These are phyloP conservation scores for Phaedon cochleariae DNA, from an alignment of 2,888 invertebrate genomes.

Conservation along the genomic window DNA sequence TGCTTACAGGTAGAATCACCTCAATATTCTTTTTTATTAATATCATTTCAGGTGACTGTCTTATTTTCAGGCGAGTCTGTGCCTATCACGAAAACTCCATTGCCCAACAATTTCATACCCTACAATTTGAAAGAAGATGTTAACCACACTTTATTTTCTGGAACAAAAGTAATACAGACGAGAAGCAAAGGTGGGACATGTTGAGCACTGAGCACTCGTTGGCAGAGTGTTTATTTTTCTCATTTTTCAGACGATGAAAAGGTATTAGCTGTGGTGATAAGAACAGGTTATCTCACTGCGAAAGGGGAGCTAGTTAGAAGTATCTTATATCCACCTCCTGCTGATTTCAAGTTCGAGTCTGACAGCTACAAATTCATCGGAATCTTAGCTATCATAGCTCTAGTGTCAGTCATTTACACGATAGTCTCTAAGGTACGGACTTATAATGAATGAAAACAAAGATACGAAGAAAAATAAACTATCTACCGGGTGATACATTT, in stretches of 20 bases:
- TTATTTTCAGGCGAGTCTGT: constrained; percentile 53
- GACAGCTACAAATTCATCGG: constrained; percentile 92
- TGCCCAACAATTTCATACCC: constrained; percentile 71
- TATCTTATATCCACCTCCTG: constrained; percentile 93
- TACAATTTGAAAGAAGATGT: constrained; percentile 87
- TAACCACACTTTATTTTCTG: constrained; percentile 87
- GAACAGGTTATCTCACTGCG: constrained; percentile 89
- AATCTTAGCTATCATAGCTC: constrained; percentile 80
- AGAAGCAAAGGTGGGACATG: constrained; percentile 65
- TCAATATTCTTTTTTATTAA: too few species aligned
- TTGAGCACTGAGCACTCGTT: too few species aligned
- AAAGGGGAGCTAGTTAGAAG: constrained; percentile 89
- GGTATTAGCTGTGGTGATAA: constrained; percentile 74
- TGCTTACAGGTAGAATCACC: constrained; percentile 92
- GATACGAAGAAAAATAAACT: too few species aligned
- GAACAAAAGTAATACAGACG: constrained; percentile 90
- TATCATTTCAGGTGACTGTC: too few species aligned
- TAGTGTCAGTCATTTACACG: constrained; percentile 86
- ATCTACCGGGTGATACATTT: too few species aligned
- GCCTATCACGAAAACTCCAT: constrained; percentile 80
- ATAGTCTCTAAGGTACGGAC: constrained; percentile 79
- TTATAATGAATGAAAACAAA: too few species aligned
- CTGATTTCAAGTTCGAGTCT: constrained; percentile 94
- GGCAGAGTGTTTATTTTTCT: background rate
- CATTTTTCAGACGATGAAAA: constrained; percentile 38